phyloP scores from a whole-genome alignment of 2,888 invertebrate genomes.

The Julus scanicus region DNA sequence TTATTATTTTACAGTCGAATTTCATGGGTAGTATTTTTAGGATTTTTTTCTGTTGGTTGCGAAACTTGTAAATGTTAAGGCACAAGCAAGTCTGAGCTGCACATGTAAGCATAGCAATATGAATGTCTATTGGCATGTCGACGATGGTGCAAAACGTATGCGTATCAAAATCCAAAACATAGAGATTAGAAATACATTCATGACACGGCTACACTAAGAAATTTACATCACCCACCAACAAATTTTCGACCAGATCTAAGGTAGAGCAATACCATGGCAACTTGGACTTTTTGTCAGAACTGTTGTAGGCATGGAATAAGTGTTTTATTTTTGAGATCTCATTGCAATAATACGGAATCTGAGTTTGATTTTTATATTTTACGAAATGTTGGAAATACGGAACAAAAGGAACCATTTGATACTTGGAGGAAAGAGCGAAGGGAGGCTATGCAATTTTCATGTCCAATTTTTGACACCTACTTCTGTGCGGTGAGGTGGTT shows the following conservation, averaged over 20 bases:
- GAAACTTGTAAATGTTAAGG: conserved; percentile 45
- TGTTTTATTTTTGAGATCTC: not conserved
- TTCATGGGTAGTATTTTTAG: not conserved
- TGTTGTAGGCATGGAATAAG: not conserved
- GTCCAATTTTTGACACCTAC: conserved; percentile 20
- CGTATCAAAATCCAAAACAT: conserved; percentile 27
- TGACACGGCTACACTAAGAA: conserved; percentile 34
- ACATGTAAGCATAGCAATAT: conserved; percentile 2
- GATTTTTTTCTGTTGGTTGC: not conserved
- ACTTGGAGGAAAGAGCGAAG: conserved; percentile 65
- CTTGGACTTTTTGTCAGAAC: not conserved
- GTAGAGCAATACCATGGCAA: not conserved
- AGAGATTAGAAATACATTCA: conserved; percentile 21
- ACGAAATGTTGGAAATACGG: conserved; percentile 33
- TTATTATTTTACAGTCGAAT: not conserved
- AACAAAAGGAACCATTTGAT: conserved; percentile 62
- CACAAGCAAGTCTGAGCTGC: conserved; percentile 34
- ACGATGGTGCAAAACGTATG: not conserved
- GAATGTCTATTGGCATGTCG: conserved; percentile 26
- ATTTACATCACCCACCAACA: conserved; percentile 43
- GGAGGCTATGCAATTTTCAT: conserved; percentile 22
- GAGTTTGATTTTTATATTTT: not conserved
- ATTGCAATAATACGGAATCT: conserved; percentile 45
- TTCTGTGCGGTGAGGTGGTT: not conserved
- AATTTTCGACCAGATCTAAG: conserved; percentile 37